Conservation (phyloP, 2,113 vertebrate genomes). For the Hippocampus guttulatus region DNA sequence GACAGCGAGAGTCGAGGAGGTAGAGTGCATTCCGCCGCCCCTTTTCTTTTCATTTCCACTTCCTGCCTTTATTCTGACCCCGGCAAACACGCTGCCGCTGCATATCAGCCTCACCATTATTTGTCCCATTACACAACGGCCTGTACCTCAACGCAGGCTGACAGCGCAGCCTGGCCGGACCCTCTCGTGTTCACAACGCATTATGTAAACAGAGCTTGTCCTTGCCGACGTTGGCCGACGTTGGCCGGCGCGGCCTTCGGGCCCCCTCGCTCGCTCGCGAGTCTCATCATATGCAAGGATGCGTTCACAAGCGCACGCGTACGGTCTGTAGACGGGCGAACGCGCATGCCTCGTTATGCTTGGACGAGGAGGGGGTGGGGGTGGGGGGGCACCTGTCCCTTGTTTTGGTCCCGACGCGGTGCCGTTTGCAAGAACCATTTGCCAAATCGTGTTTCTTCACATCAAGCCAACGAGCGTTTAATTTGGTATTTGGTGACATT, state of each 20-base stretch:
- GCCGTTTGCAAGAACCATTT: slow-evolving; percentile 9
- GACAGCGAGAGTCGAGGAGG: slow-evolving; percentile 98
- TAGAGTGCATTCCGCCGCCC: slow-evolving; percentile 53
- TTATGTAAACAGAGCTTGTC: slow-evolving; percentile 52
- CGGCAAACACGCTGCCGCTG: slow-evolving; percentile 49
- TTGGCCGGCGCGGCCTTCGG: slow-evolving; percentile 23
- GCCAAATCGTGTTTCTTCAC: slow-evolving; percentile 15
- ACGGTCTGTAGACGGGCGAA: background rate
- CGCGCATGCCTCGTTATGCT: slow-evolving; percentile 6
- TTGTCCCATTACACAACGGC: slow-evolving; percentile 50
- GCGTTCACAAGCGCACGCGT: slow-evolving; percentile 10
- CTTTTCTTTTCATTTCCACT: slow-evolving; percentile 6
- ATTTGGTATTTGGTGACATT: slow-evolving; percentile 23
- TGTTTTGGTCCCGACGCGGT: slow-evolving; percentile 24
- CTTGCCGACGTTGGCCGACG: slow-evolving; percentile 5
- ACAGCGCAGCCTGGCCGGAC: slow-evolving; percentile 47
- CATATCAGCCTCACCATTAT: slow-evolving; percentile 66
- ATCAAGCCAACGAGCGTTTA: slow-evolving; percentile 8
- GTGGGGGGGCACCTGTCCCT: slow-evolving; percentile 15
- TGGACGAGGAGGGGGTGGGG: background rate
- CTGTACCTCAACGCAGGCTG: slow-evolving; percentile 44
- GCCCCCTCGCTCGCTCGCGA: slow-evolving; percentile 20
- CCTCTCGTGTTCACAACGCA: slow-evolving; percentile 49
- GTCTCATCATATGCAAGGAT: slow-evolving; percentile 45
- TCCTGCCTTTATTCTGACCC: slow-evolving; percentile 24